A percentile compares a stretch with the other conserved stretches of the same genome.
These are phyloP conservation scores for Drosophila nannoptera DNA, from an alignment of 1,140 invertebrate species.

Conservation along the genomic window DNA sequence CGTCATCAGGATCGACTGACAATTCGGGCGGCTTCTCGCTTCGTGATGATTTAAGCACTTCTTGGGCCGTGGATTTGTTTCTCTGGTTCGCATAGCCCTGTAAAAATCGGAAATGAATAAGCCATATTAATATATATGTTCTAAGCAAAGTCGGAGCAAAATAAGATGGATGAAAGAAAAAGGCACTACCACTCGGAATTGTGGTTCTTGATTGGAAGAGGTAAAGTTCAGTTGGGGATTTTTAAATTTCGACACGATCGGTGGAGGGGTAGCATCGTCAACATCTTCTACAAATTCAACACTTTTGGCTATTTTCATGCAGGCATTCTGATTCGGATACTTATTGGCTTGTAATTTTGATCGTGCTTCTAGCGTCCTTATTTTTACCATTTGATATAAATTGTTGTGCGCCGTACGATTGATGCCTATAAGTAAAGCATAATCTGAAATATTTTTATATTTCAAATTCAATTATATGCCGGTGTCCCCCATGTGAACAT, in stretches of 20 bases:
- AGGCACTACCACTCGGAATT: conserved; percentile 40
- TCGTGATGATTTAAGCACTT: conserved; percentile 58
- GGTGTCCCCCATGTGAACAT: conserved; percentile 22
- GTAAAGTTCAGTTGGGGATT: conserved; percentile 6
- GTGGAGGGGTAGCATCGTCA: conserved; percentile 9
- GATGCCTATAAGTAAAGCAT: conserved; percentile 22
- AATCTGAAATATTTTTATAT: background rate
- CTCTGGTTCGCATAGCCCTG: conserved; percentile 43
- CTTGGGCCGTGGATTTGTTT: conserved; percentile 38
- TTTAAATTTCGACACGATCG: background rate
- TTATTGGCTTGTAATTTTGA: conserved; percentile 69
- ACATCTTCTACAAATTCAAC: conserved; percentile 31
- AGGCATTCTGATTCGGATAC: conserved; percentile 67
- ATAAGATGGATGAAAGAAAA: background rate
- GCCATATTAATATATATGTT: background rate
- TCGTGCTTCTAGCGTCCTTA: conserved; percentile 68
- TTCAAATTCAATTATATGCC: conserved; percentile 7
- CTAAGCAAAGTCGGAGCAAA: background rate
- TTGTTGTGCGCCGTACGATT: conserved; percentile 57
- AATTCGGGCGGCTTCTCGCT: conserved; percentile 22
- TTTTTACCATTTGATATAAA: conserved; percentile 77
- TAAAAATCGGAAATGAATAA: background rate
- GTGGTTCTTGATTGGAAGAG: conserved; percentile 26
- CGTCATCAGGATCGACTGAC: conserved; percentile 26
- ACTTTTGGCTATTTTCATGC: conserved; percentile 35